These are phyloP conservation scores for Timema cristinae DNA, from an alignment of 2,888 invertebrate species.

Conservation along the genomic window DNA sequence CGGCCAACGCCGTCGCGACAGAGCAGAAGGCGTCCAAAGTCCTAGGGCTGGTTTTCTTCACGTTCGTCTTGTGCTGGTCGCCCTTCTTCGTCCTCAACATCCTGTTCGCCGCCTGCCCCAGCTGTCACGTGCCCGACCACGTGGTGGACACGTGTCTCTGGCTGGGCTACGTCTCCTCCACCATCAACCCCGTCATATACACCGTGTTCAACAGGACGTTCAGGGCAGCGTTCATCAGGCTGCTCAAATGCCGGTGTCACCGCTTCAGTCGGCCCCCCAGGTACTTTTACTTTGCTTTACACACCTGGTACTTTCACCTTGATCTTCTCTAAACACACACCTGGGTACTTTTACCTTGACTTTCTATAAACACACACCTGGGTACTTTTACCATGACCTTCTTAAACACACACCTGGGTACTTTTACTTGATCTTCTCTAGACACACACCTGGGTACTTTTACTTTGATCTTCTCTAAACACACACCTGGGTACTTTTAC, in stretches of 20 bases:
- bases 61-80: conserved; percentile 89
- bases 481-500: no score
- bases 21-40: conserved; percentile 96
- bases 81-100: conserved; percentile 90
- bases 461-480: no score
- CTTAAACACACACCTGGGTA: no score
- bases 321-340: no score
- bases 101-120: conserved; percentile 77
- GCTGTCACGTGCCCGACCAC: conserved; percentile 69
- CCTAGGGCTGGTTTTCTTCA: conserved; percentile 85
- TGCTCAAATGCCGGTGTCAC: conserved; percentile 70
- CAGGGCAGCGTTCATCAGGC: conserved; percentile 75
- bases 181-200: conserved; percentile 91
- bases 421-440: no score
- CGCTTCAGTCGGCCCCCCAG: conserved; percentile 44
- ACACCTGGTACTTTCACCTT: no score
- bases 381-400: no score
- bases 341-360: no score
- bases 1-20: conserved; percentile 78
- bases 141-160: conserved; percentile 80
- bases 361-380: no score
- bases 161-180: conserved; percentile 89
- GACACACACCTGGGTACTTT: no score
- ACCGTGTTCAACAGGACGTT: conserved; percentile 90
- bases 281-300: conserved; percentile 25